phyloP scores from a whole-genome alignment of 2,888 invertebrate species.

The Antitype chi region DNA sequence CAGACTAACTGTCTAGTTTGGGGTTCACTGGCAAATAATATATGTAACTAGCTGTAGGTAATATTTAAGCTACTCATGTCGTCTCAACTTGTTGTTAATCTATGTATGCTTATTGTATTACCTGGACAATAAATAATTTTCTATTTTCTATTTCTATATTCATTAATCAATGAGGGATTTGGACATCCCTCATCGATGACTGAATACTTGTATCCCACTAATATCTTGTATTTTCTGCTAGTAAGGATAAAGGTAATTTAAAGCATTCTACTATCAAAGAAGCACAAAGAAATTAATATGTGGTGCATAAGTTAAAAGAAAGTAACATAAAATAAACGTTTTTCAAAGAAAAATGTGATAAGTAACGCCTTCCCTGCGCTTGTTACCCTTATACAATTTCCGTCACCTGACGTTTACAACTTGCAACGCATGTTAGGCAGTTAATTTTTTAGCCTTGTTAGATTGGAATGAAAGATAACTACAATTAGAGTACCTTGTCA shows the following conservation, averaged over 20 bases:
- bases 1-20: no score
- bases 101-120: no score
- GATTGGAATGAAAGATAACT: constrained; percentile 22
- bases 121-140: no score
- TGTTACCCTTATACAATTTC: constrained; percentile 13
- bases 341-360: neutral
- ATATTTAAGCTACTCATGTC: no score
- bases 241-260: neutral
- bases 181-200: neutral
- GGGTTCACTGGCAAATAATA: no score
- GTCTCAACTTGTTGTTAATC: no score
- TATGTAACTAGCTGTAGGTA: no score
- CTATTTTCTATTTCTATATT: no score
- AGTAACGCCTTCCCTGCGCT: neutral
- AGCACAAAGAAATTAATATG: neutral
- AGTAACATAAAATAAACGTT: neutral
- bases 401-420: constrained; percentile 26
- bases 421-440: constrained; percentile 11
- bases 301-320: neutral
- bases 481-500: constrained; percentile 23
- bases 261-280: neutral
- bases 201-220: neutral
- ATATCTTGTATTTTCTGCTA: neutral
- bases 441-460: constrained; percentile 22
- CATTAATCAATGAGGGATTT: neutral